Evolutionary conservation across 2,113 vertebrate genomes (phyloP), one percentile per base, ranked within the genome.

Genomic region (Steatornis caripensis): DNA sequence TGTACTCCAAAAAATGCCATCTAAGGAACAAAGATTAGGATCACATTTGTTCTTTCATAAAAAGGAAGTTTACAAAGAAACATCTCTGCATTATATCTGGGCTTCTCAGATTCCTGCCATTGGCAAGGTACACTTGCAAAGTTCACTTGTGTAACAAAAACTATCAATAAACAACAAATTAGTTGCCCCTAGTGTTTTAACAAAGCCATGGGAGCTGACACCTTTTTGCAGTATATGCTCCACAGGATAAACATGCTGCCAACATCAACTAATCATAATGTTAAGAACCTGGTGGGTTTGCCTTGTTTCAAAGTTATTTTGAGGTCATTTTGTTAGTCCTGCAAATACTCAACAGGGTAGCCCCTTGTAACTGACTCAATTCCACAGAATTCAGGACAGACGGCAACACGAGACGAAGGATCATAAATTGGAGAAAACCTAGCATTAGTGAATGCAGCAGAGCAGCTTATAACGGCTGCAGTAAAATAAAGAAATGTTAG

Each of bases 401-500:
- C 5, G 0, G 64, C 90, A 86, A 37, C 32, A 72, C 55, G 48
- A 91, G 83, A 93, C 0, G 0, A 64, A 81, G 82, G 51, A 90
- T 61, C 92, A 76, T 90, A 96, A 92, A 91, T 17, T 79, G 89
- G 89, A 96, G 93, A 89, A 91, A 93, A 70, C 23, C 66, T 72
- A 8, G 34, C 58, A 60, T 71, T 74, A 53, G 68, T 49, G 91
- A 89, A 68, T 37, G 86, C 69, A 92, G 41, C 16, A 26, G 24
- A 85, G 48, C 92, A 93, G 80, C 57, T 82, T 86, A 20, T 12
- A 84, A 83, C 1, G 24, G 60, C 90, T 88, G 68, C 65, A 34
- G 27, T 58, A 46, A 74, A 88, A 84, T 76, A 85, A 93, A 96
- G 65, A 80, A 97, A 43, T n/a, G 61, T 96, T 93, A 45, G 69